Base-by-base conservation (phyloP, 1,140 invertebrate genomes). In the Drosophila albomicans region DNA sequence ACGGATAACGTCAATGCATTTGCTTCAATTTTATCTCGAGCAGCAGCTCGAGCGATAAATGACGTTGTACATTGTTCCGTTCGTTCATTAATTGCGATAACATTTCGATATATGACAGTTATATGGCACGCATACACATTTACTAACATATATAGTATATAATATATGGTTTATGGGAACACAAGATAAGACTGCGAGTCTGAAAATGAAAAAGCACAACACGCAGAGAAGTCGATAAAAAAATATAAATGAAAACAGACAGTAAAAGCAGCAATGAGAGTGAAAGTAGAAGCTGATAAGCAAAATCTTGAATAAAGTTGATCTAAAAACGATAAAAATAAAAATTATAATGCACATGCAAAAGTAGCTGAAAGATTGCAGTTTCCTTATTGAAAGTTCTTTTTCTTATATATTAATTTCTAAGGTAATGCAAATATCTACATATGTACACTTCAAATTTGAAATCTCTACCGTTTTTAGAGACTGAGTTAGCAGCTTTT, bases 21-120 rank as follows among this genome's bases (percentile, higher is more conserved):
- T 57, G 73, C 52, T 71, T 65, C 30, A 20, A 45, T 45, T 59
- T 67, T 51, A 6, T 25, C 16, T 38, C 35, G 35, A 20, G 20
- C 20, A 38, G 61, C n/a, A 56, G 51, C 15, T 20, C 30, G 10
- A 41, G 30, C 38, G 13, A 49, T 64, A 57, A 71, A 64, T 65
- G 59, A 63, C 49, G 61, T 52, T 64, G 48, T 56, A 49, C 63
- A 52, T 28, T 73, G 64, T 45, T 57, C 54, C 28, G 13, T 51
- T 30, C 45, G 45, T 25, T 25, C 38, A 54, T 56, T 20, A 61
- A 68, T 61, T 54, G 38, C 49, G 70, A 67, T 59, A 73, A 35
- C 35, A 35, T 32, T 67, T 52, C 46, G 54, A 59, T 67, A 74
- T 46, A 46, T 54, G 57, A 67, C 49, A 62, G 57, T 75, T 69